Evolutionary conservation across 2,888 invertebrate genomes (phyloP).

Genomic region (Apotomis turbidana): DNA sequence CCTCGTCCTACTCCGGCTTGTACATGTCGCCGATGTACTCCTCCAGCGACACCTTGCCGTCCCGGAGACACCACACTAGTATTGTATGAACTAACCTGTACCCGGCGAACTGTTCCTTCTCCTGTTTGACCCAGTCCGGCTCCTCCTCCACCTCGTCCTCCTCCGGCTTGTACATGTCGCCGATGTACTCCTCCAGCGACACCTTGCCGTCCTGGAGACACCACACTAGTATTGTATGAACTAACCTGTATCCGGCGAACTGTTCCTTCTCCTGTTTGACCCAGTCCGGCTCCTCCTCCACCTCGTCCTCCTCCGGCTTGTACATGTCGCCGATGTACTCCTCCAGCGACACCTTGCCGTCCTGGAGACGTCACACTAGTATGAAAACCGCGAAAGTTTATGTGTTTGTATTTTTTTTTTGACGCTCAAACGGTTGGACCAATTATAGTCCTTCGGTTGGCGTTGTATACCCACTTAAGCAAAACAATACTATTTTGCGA

Average conservation of each 20-base stretch:
- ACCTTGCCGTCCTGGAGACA: constrained; percentile 91
- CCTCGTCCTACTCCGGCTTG: constrained; percentile 86
- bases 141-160: constrained; percentile 88
- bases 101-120: constrained; percentile 94
- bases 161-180: constrained; percentile 94
- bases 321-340: constrained; percentile 99
- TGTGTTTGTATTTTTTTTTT: too few species aligned
- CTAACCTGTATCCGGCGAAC: constrained; percentile 89
- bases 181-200: constrained; percentile 96
- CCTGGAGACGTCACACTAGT: constrained; percentile 64
- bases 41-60: constrained; percentile 94
- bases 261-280: constrained; percentile 96
- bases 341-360: constrained; percentile 94
- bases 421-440: too few species aligned
- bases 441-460: too few species aligned
- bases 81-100: constrained; percentile 83
- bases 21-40: constrained; percentile 99
- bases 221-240: too few species aligned
- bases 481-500: too few species aligned
- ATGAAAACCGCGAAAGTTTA: too few species aligned
- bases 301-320: constrained; percentile 86
- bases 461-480: too few species aligned
- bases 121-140: constrained; percentile 98
- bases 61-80: constrained; percentile 64
- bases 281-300: constrained; percentile 96